These are phyloP conservation scores for Agelas oroides DNA, from an alignment of 37 sponge, comb jelly and placozoan genomes.

Conservation along the genomic window DNA sequence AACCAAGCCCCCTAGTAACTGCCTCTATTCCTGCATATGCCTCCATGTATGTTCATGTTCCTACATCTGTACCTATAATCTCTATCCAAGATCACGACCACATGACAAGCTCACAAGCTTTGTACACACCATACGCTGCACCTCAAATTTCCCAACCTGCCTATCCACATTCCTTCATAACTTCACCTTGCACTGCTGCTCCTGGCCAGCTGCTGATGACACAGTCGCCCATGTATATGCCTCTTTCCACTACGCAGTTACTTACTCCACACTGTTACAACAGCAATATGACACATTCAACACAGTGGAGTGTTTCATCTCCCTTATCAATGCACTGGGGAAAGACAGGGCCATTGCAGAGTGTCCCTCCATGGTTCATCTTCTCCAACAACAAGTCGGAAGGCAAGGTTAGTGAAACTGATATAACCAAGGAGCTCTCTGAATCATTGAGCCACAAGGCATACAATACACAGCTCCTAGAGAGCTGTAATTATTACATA, in stretches of 20 bases:
- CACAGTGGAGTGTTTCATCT: constrained; percentile 10
- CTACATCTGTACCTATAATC: not conserved
- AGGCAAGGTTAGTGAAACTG: constrained; percentile 45
- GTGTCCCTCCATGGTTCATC: constrained; percentile 76
- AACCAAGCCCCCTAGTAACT: constrained; percentile 1
- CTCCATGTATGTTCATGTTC: not conserved
- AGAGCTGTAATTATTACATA: too few relatives aligned
- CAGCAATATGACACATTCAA: not conserved
- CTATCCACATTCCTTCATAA: not conserved
- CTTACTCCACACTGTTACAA: not conserved
- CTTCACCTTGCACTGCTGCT: not conserved
- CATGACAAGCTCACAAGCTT: not conserved
- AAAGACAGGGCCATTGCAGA: constrained; percentile 60
- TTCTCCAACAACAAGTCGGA: constrained; percentile 56
- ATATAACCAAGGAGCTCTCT: too few relatives aligned
- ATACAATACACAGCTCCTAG: too few relatives aligned
- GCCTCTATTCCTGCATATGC: not conserved
- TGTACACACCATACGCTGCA: too few relatives aligned
- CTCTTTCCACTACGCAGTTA: not conserved
- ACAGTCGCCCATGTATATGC: not conserved
- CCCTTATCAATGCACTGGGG: constrained; percentile 10
- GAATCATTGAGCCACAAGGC: too few relatives aligned
- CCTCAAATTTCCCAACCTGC: too few relatives aligned
- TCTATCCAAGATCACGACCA: not conserved
- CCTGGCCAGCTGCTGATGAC: not conserved